Base-by-base conservation (phyloP, 1,140 invertebrate species). In the Caerostris extrusa region DNA sequence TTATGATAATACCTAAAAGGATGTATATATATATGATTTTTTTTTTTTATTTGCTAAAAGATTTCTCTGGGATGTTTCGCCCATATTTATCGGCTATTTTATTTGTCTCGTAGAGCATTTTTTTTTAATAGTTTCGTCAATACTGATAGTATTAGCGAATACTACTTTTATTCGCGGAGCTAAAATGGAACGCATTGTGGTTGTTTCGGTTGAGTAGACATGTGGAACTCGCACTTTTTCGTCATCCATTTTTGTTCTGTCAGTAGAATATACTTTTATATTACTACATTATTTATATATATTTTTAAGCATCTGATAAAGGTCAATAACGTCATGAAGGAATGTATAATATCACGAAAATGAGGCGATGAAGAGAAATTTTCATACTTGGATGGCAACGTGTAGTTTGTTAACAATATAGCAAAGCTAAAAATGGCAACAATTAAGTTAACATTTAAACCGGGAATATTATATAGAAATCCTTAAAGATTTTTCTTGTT, bases 241-340 rank as follows among this genome's bases (percentile, higher is more conserved):
- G 34, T 34, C 34, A 34, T 34, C 34, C 34, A 34, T 77, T 77
- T 77, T 50, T 53, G 5, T 77, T 77, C 34, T 77, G 71, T 77
- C 4, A 50, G 34, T 50, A 50, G 71, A 77, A 50, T 77, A 77
- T 77, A 77, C 71, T 77, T n/a, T 77, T 77, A 50, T 77, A 77
- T 77, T 77, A 53, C 71, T 77, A 50, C 71, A 77, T 77, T 77
- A 53, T 77, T 77, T 77, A 77, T 77, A 77, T 77, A 19, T 77
- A 77, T 77, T 77, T 64, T 77, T 77, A 77, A 77, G 71, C 50
- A 77, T 50, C 71, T 10, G 50, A 77, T 53, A 77, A 77, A 77
- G 71, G 71, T 77, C 71, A 77, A 77, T 77, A 77, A 77, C 71
- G 71, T 77, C 71, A 77, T 77, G 71, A 77, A 77, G 53, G 71